Percentiles rank a stretch among this genome's conserved stretches.
Evolutionary conservation across 1,140 invertebrate genomes (phyloP).

Genomic region (Pachypeltis micranthus): DNA sequence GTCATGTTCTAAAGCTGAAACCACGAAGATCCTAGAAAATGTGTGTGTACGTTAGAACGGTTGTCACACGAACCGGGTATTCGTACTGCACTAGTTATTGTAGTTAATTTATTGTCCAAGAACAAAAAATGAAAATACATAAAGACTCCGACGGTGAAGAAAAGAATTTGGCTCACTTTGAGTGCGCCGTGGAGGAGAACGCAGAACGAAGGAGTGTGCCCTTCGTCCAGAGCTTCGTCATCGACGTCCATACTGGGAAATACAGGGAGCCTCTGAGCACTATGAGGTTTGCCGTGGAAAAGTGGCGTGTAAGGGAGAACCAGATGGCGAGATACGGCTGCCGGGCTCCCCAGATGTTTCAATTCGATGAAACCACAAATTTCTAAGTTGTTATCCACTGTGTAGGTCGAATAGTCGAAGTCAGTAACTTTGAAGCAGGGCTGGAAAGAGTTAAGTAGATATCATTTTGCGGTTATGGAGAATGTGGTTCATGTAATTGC

Average conservation of each 20-base stretch:
- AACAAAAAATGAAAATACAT: no score
- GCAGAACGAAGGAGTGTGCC: constrained; percentile 78
- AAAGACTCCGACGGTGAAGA: no score
- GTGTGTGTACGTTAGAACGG: no score
- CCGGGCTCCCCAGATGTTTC: constrained; percentile 82
- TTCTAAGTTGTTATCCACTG: constrained; percentile 53
- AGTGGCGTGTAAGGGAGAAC: constrained; percentile 52
- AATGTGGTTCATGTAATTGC: background rate
- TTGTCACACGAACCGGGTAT: no score
- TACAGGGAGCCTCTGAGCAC: constrained; percentile 14
- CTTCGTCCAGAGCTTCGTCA: constrained; percentile 58
- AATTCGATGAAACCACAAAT: constrained; percentile 75
- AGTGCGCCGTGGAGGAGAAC: constrained; percentile 87
- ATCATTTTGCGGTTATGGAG: background rate
- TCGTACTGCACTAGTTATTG: no score
- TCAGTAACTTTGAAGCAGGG: constrained; percentile 49
- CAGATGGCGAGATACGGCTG: constrained; percentile 78
- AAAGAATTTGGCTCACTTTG: no score
- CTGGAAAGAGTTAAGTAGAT: constrained; percentile 35
- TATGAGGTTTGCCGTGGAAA: background rate
- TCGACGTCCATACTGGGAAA: constrained; percentile 40
- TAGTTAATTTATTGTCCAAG: no score
- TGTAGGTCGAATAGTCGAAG: constrained; percentile 47
- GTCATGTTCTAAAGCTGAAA: no score
- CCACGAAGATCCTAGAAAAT: no score